Evolutionary conservation across 64 coral and sea anemone genomes (phyloP), one percentile per base, ranked within the genome.

Genomic region (Montipora sp.): DNA sequence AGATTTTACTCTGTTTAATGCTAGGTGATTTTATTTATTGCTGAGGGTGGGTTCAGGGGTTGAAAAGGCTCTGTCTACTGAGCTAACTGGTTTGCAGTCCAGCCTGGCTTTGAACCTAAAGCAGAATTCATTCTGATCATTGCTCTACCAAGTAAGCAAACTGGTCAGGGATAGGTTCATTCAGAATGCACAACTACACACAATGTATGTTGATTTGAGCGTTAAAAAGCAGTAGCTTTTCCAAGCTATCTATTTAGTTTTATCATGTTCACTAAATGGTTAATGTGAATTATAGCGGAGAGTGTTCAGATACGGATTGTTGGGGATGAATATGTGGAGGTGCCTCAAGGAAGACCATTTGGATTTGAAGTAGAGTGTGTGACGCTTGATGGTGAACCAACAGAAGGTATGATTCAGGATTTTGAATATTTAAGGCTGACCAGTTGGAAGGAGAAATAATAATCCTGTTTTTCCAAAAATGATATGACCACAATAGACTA

Each of bases 361-460:
- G 95, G 95, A 4, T 97, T 97, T 97, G 83, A 97, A 89, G 84
- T 97, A 15, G 95, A 97, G 75, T 97, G 95, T 89, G 10, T 86
- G 10, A 89, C 95, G 22, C 24, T 89, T 11, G 84, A 97, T 63
- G 95, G 92, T 13, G 95, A 97, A 48, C 66, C 47, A 60, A 80
- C 86, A 50, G 72, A 83, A 89, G 95, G 95, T 97, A 45, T 88
- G 68, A 50, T 9, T 21, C 5, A 65, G 60, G 2, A 19, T 47
- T 82, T 15, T 65, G 11, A 9, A 15, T 7, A 47, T 57, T 4
- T 57, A 36, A 36, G 51, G 51, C 51, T 10, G 10, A 10, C 51
- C 51, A 55, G 10, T 55, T 7, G 51, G 51, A 55, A 36, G 51
- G 6, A 7, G 51, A 5, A 5, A 55, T 7, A 55, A 55, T 7